Percentiles rank a stretch among this genome's conserved stretches.
Conservation (phyloP, 1,140 invertebrate genomes). For the Charaxes varanes region DNA sequence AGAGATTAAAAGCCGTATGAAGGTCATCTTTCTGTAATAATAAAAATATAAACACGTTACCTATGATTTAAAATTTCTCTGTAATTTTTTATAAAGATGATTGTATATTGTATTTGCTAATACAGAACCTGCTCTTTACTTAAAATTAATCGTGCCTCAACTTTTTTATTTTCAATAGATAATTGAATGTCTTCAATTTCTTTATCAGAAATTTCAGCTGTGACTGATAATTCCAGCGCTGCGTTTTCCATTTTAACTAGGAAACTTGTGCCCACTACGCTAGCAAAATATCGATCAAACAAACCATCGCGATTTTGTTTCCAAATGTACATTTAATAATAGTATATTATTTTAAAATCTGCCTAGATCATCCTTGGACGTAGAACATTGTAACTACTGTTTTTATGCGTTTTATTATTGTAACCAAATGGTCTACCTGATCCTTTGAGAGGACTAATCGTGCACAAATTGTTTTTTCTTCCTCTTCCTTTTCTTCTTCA, state of each 20-base stretch:
- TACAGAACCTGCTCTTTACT: constrained; percentile 38
- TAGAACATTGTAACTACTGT: too few species aligned
- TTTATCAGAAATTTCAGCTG: constrained; percentile 33
- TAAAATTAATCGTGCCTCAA: constrained; percentile 38
- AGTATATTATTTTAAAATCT: too few species aligned
- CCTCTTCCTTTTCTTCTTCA: constrained; percentile 29
- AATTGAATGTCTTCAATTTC: constrained; percentile 24
- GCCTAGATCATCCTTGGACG: too few species aligned
- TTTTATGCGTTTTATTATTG: not conserved
- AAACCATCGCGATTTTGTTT: constrained; percentile 22
- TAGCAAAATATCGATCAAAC: constrained; percentile 28
- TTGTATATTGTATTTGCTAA: not conserved
- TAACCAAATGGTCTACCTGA: constrained; percentile 24
- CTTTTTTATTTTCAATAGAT: constrained; percentile 20
- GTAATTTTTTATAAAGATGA: not conserved
- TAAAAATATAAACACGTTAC: constrained; percentile 1
- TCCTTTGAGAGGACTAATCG: constrained; percentile 35
- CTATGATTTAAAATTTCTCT: constrained; percentile 1
- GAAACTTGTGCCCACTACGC: not conserved
- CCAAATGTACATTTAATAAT: too few species aligned
- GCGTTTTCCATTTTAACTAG: constrained; percentile 20
- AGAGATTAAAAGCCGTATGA: constrained; percentile 51
- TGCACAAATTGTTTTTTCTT: constrained; percentile 39
- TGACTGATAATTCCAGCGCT: constrained; percentile 26
- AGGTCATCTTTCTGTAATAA: constrained; percentile 47